A percentile compares a stretch with the other conserved stretches of the same genome.
Conservation (phyloP, 2,113 vertebrate genomes). For the Caloenas nicobarica region DNA sequence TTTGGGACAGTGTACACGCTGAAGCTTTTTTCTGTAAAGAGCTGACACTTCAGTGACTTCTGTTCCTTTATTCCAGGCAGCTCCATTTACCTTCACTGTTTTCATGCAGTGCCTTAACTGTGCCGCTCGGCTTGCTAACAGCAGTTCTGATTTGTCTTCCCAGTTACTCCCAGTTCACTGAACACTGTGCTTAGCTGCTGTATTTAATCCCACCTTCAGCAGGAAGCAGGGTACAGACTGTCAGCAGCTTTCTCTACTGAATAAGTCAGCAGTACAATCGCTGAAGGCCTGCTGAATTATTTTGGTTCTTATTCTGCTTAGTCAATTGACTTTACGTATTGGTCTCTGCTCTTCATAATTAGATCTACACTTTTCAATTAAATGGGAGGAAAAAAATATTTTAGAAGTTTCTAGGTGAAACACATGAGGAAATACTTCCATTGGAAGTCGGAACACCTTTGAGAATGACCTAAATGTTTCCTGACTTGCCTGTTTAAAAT, state of each 20-base stretch:
- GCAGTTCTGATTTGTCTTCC: neutral
- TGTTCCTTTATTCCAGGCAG: neutral
- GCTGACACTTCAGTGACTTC: neutral
- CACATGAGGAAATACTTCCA: neutral
- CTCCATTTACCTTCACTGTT: neutral
- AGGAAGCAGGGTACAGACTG: neutral
- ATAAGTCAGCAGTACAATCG: neutral
- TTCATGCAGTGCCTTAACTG: neutral
- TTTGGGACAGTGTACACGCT: fast-evolving
- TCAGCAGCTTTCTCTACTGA: neutral
- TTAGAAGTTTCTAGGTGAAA: neutral
- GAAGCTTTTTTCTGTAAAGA: neutral
- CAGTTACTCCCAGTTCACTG: neutral
- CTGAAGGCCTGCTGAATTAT: neutral
- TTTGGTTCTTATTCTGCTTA: neutral
- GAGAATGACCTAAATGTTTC: neutral
- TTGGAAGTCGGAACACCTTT: neutral
- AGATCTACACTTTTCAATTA: neutral
- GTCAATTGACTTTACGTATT: neutral
- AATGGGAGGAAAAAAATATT: neutral
- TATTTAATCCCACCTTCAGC: neutral
- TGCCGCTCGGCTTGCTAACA: neutral
- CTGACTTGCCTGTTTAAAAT: neutral
- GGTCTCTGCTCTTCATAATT: neutral
- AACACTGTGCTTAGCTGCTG: neutral